A percentile compares a stretch with the other conserved stretches of the same genome.
Evolutionary conservation across 2,113 vertebrate species (phyloP).

Genomic region (Gavialis gangeticus): DNA sequence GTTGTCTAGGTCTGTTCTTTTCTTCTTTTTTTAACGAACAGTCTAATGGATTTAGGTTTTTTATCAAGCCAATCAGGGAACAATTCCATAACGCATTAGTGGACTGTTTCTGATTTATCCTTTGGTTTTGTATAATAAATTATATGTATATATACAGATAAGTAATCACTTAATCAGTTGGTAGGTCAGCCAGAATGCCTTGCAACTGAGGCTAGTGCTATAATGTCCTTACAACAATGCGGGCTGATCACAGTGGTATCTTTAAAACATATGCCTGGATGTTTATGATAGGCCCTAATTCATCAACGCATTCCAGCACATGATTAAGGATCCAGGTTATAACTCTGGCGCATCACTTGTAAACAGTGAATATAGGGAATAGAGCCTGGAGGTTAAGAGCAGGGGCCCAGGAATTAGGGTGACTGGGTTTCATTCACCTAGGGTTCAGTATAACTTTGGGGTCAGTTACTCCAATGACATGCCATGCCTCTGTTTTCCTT

Average conservation of each 20-base stretch:
- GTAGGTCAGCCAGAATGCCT: neutral
- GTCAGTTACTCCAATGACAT: neutral
- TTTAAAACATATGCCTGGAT: neutral
- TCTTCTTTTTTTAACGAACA: constrained; percentile 9
- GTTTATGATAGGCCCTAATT: neutral
- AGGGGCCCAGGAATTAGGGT: accelerated
- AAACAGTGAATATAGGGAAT: neutral
- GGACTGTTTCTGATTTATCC: constrained; percentile 11
- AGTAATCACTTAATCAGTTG: neutral
- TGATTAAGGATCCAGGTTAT: neutral
- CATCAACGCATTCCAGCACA: neutral
- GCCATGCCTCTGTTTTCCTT: neutral
- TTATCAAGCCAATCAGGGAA: neutral
- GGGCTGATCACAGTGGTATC: neutral
- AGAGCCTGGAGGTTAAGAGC: neutral
- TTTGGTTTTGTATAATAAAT: constrained; percentile 14
- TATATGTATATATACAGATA: no score
- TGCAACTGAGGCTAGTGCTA: neutral
- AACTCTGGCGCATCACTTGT: neutral
- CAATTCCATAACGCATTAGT: neutral
- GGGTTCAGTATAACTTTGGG: neutral
- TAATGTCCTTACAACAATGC: neutral
- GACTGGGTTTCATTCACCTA: neutral
- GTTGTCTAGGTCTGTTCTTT: neutral
- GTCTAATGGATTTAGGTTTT: neutral